These are phyloP conservation scores for Bimastos eiseni DNA, from an alignment of 2,888 invertebrate genomes.

Conservation along the genomic window DNA sequence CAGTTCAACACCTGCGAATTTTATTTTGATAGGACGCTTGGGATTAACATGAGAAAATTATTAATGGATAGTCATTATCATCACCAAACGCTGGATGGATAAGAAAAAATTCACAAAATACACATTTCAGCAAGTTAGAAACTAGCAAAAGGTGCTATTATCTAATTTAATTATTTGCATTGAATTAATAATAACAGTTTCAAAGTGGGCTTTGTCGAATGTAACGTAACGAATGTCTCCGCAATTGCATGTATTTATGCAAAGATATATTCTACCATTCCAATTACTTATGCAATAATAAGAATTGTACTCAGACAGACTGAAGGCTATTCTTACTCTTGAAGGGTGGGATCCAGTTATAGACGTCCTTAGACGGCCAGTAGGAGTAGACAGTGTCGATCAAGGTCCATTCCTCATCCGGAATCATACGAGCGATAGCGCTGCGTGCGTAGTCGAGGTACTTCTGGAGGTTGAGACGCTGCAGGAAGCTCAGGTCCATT, in stretches of 20 bases:
- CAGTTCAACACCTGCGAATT: not conserved
- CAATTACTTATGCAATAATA: too few species aligned
- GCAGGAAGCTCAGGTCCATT: conserved; percentile 37
- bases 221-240: too few species aligned
- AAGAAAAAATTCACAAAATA: too few species aligned
- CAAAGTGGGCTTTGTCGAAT: too few species aligned
- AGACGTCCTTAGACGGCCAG: conserved; percentile 74
- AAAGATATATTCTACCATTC: too few species aligned
- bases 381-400: conserved; percentile 79
- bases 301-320: not conserved
- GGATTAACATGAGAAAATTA: not conserved
- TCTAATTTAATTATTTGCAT: too few species aligned
- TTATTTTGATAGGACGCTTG: not conserved
- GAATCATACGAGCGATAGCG: conserved; percentile 27
- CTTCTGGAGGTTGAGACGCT: conserved; percentile 37
- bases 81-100: too few species aligned
- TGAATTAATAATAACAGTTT: too few species aligned
- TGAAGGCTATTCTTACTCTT: conserved; percentile 32
- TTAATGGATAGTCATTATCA: too few species aligned
- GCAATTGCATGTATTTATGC: too few species aligned
- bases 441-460: conserved; percentile 31
- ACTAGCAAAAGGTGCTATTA: too few species aligned
- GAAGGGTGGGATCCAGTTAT: conserved; percentile 74
- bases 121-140: too few species aligned
- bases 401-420: conserved; percentile 64